These are phyloP conservation scores for Poeciliopsis paucimaculata DNA, from an alignment of 2,797 vertebrate genomes.

Conservation along the genomic window DNA sequence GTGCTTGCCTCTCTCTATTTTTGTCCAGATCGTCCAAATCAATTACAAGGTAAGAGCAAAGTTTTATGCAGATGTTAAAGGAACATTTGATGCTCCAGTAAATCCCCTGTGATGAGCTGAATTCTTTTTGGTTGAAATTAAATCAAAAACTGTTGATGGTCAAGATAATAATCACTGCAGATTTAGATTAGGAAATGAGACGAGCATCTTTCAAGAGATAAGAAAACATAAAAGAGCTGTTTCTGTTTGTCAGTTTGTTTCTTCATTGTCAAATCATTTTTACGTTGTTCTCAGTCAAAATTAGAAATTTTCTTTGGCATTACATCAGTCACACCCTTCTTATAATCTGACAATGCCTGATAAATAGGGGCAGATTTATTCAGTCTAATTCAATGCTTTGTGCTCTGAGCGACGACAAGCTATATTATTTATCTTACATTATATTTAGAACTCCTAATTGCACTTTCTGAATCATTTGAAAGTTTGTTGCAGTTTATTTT, in stretches of 20 bases:
- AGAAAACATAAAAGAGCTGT: not conserved
- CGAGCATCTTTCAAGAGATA: not conserved
- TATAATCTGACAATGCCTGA: not conserved
- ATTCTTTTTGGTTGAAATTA: not conserved
- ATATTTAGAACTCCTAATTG: not conserved
- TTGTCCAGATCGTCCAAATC: constrained; percentile 91
- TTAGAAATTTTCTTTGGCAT: not conserved
- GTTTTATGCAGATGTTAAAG: not conserved
- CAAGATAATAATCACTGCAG: not conserved
- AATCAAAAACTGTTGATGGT: not conserved
- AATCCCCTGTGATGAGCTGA: not conserved
- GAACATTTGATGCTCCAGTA: not conserved
- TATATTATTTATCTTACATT: not conserved
- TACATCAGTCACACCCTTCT: not conserved
- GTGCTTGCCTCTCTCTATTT: constrained; percentile 92
- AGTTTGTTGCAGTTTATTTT: too few relatives aligned
- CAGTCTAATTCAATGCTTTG: too few relatives aligned
- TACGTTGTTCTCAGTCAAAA: not conserved
- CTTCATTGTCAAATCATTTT: not conserved
- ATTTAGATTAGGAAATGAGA: not conserved
- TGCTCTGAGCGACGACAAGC: too few relatives aligned
- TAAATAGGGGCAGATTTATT: too few relatives aligned
- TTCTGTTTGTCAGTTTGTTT: not conserved
- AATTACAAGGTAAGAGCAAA: constrained; percentile 87
- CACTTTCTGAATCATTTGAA: too few relatives aligned